Evolutionary conservation across 2,888 invertebrate genomes (phyloP).

Genomic region (Hetaerina titia): DNA sequence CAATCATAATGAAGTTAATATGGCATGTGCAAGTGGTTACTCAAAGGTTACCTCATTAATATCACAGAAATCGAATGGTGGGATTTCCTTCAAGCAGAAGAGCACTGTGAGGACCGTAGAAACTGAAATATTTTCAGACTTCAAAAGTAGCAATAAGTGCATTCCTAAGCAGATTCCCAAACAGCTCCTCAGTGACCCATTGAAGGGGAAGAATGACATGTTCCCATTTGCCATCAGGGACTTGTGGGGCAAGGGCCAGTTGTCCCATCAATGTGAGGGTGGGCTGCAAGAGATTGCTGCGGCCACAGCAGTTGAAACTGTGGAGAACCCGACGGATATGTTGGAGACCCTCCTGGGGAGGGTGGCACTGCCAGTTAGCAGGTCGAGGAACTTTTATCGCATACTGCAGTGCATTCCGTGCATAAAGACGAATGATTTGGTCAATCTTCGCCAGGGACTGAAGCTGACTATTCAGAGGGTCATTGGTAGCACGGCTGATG

Average conservation of each 20-base stretch:
- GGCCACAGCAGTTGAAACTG: not conserved
- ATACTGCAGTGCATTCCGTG: constrained; percentile 23
- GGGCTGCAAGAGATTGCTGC: not conserved
- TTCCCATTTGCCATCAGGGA: not conserved
- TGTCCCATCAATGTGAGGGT: not conserved
- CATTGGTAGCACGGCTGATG: constrained; percentile 91
- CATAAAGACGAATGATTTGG: constrained; percentile 20
- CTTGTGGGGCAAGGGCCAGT: not conserved
- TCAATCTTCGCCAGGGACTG: constrained; percentile 19
- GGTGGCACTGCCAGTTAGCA: not conserved
- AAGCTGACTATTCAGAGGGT: constrained; percentile 79
- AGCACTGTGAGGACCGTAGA: not conserved
- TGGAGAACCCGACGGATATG: constrained; percentile 34
- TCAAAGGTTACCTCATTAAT: not conserved
- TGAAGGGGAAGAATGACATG: not conserved
- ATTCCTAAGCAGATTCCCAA: not conserved
- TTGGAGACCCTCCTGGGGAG: constrained; percentile 10
- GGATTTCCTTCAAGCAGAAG: not conserved
- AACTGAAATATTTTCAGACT: not conserved
- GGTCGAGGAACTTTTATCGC: constrained; percentile 38
- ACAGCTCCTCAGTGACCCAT: not conserved
- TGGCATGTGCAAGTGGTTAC: not conserved
- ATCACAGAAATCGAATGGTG: not conserved
- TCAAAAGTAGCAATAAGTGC: not conserved
- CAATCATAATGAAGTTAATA: not conserved